Evolutionary conservation across 2,797 vertebrate genomes (phyloP), one percentile per base, ranked within the genome.

Genomic region (Oreochromis mossambicus): DNA sequence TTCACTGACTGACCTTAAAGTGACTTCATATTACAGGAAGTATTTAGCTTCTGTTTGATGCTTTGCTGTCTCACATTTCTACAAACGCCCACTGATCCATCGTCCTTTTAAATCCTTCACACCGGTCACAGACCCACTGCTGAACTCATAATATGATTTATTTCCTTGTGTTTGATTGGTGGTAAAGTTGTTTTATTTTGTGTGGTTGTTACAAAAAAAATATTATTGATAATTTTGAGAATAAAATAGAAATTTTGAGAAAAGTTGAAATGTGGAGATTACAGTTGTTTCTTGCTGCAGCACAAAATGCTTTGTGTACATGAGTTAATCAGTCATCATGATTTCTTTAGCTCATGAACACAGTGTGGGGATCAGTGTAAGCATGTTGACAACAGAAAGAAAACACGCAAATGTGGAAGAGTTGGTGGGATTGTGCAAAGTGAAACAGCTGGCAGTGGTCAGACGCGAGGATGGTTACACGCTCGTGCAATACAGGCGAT

Each of bases 111-210:
- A 4, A 4, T 19, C 15, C 0, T 11, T 29, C 15, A 19, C 32
- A 6, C 0, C 29, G 1, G 32, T 15, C 14, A 7, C 34, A 38
- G 58, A 34, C 4, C 34, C 8, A n/a, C 58, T 66, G 61, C 34
- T 66, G 1, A 66, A n/a, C 61, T 38, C 32, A 66, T 7, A 2
- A 26, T 0, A 0, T n/a, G 0, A 3, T 36, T 63, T 4, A 36
- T 63, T 36, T 58, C 5, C 8, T 58, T 61, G 56, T 61, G 24
- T 55, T 14, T 15, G 15, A 8, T 17, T 8, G 24, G 24, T 29
- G 54, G 54, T 0, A 26, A 26, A 3, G 24, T 29, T 29, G 13
- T 29, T 29, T 0, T 55, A 8, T 29, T 26, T 7, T 55, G 24
- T 55, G 54, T 26, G 54, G 26, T 55, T 26, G 54, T 26, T 55